A percentile compares a stretch with the other conserved stretches of the same genome.
phyloP scores from a whole-genome alignment of 2,113 vertebrate species.

The Hymenochirus boettgeri region DNA sequence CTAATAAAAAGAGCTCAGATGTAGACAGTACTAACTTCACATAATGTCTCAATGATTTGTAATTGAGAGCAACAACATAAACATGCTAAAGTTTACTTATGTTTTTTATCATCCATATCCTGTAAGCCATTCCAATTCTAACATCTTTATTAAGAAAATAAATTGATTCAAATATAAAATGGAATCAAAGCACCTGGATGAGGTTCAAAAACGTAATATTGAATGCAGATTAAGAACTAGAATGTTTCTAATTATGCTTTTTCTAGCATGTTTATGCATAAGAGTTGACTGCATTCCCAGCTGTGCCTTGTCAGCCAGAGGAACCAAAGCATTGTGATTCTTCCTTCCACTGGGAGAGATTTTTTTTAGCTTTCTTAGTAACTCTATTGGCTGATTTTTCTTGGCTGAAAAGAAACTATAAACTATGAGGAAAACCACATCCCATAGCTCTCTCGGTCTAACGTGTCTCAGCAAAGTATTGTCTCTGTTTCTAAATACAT shows the following conservation, averaged over 20 bases:
- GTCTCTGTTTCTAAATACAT: too few species aligned
- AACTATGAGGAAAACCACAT: conserved; percentile 57
- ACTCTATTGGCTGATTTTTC: conserved; percentile 52
- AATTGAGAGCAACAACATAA: too few species aligned
- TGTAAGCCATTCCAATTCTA: background rate
- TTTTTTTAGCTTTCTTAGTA: conserved; percentile 47
- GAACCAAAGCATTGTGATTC: conserved; percentile 60
- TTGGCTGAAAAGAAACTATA: conserved; percentile 55
- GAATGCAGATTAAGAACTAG: conserved; percentile 37
- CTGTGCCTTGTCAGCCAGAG: conserved; percentile 78
- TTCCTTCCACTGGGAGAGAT: conserved; percentile 47
- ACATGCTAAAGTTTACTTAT: too few species aligned
- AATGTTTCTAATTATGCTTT: conserved; percentile 49
- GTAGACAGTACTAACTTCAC: too few species aligned
- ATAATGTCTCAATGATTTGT: too few species aligned
- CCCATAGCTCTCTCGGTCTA: conserved; percentile 53
- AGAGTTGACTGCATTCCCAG: conserved; percentile 59
- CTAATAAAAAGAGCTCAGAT: too few species aligned
- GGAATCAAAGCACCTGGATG: conserved; percentile 16
- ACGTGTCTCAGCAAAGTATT: conserved; percentile 61
- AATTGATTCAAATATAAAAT: background rate
- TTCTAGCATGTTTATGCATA: conserved; percentile 43
- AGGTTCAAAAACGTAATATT: conserved; percentile 7
- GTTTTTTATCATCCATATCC: too few species aligned
- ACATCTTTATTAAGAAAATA: background rate